Conservation (phyloP, 2,113 vertebrate genomes). For the Ranitomeya imitator region DNA sequence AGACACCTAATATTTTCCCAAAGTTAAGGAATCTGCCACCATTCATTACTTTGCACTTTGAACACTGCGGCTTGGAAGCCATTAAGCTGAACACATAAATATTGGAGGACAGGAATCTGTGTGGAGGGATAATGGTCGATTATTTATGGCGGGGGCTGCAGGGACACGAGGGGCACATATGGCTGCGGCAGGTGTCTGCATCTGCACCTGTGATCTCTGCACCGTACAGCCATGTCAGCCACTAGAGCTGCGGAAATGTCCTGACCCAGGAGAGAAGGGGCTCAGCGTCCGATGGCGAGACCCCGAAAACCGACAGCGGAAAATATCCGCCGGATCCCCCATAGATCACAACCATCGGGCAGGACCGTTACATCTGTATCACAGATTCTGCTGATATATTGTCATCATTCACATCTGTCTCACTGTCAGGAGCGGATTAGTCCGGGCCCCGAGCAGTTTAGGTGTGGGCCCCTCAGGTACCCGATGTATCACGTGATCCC, state of each 20-base stretch:
- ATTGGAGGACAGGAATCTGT: slow-evolving; percentile 6
- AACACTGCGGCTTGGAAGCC: background rate
- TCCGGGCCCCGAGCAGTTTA: too few relatives aligned
- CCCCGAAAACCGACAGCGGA: background rate
- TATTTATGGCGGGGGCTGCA: background rate
- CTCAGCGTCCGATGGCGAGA: background rate
- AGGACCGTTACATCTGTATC: background rate
- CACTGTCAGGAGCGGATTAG: too few relatives aligned
- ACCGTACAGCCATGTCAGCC: background rate
- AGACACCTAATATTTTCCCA: background rate
- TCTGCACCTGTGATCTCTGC: background rate
- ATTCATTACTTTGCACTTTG: slow-evolving; percentile 20
- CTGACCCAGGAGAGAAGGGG: background rate
- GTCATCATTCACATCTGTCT: too few relatives aligned
- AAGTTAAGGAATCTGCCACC: slow-evolving; percentile 1
- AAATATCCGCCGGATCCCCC: background rate
- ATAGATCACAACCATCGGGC: background rate
- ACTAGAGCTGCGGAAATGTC: background rate
- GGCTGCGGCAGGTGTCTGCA: slow-evolving; percentile 23
- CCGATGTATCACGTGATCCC: too few relatives aligned
- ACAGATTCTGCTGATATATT: background rate
- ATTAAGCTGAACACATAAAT: slow-evolving; percentile 24
- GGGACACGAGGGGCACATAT: slow-evolving; percentile 18
- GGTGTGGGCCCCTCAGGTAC: too few relatives aligned
- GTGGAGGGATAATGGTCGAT: background rate